A percentile compares a stretch with the other conserved stretches of the same genome.
These are phyloP conservation scores for Ellobium chinense DNA, from an alignment of 2,888 invertebrate genomes.

Conservation along the genomic window DNA sequence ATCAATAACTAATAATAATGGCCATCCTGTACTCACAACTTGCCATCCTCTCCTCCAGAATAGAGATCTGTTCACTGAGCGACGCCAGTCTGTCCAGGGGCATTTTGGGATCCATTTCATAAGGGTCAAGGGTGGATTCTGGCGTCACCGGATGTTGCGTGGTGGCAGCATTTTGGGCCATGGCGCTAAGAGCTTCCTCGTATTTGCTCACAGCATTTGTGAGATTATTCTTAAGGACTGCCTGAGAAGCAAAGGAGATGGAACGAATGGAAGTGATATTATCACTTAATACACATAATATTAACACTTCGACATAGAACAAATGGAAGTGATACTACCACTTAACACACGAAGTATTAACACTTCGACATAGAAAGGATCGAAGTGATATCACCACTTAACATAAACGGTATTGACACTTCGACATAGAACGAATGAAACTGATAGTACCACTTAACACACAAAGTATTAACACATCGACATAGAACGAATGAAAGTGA, in stretches of 20 bases:
- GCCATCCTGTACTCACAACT: constrained; percentile 54
- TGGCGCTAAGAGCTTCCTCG: constrained; percentile 39
- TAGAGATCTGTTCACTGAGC: constrained; percentile 61
- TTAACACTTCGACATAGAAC: too few relatives aligned
- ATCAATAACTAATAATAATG: background rate
- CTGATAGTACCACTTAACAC: too few relatives aligned
- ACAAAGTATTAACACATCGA: too few relatives aligned
- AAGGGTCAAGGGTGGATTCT: background rate
- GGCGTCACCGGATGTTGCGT: background rate
- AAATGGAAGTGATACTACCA: too few relatives aligned
- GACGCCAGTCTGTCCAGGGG: constrained; percentile 57
- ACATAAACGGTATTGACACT: too few relatives aligned
- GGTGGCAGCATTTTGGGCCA: constrained; percentile 41
- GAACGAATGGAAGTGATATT: too few relatives aligned
- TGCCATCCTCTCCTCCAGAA: constrained; percentile 62
- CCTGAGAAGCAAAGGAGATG: constrained; percentile 2
- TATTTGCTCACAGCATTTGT: constrained; percentile 41
- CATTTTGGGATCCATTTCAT: constrained; percentile 27
- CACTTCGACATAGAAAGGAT: too few relatives aligned
- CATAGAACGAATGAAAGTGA: too few relatives aligned
- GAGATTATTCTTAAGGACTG: constrained; percentile 45
- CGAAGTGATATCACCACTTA: too few relatives aligned
- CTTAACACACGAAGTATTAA: too few relatives aligned
- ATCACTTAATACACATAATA: too few relatives aligned
- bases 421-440: too few relatives aligned